These are phyloP conservation scores for Gnathonemus echidnorhynchus DNA, from an alignment of 2,113 vertebrate genomes.

Conservation along the genomic window DNA sequence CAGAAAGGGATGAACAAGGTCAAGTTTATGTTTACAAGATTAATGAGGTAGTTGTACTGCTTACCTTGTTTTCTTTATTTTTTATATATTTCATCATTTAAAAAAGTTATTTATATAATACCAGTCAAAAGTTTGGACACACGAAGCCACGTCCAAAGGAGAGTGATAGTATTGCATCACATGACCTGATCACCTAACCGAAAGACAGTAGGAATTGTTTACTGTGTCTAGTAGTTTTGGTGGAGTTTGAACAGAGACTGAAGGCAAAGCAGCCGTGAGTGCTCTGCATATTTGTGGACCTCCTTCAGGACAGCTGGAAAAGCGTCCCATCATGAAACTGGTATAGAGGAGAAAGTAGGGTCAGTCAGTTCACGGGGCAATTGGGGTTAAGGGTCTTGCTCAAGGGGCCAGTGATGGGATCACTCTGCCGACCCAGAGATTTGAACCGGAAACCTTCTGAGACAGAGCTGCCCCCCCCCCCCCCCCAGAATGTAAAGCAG, in stretches of 20 bases:
- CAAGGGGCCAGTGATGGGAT: neutral
- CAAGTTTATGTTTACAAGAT: conserved; percentile 85
- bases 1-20: conserved; percentile 86
- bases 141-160: neutral
- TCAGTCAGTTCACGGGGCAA: neutral
- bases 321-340: neutral
- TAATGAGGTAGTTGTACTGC: conserved; percentile 60
- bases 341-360: neutral
- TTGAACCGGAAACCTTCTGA: neutral
- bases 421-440: neutral
- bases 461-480: too few relatives aligned
- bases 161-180: neutral
- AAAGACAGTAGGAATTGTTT: neutral
- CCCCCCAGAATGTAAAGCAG: too few relatives aligned
- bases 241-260: neutral
- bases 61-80: neutral
- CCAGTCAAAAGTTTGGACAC: neutral
- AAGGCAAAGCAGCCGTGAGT: neutral
- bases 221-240: neutral
- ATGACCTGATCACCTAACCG: neutral
- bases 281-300: neutral
- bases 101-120: neutral
- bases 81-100: neutral
- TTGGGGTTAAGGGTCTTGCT: neutral
- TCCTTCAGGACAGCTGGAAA: neutral